Conservation (phyloP, 2,113 vertebrate genomes). For the Cochlearius cochlearius region DNA sequence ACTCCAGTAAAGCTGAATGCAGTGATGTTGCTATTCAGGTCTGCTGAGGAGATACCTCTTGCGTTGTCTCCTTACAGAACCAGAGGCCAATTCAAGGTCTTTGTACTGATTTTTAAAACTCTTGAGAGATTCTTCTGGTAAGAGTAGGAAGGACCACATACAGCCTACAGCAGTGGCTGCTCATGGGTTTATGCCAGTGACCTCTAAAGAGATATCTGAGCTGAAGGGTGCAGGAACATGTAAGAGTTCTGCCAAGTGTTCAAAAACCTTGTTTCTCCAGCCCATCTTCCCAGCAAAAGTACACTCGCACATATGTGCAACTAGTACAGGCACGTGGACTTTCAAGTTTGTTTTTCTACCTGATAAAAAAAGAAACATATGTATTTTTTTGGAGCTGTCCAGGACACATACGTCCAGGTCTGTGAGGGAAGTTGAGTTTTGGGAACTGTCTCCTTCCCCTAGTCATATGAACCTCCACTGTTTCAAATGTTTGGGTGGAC, state of each 20-base stretch:
- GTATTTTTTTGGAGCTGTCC: background rate
- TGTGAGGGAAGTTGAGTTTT: background rate
- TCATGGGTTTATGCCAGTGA: background rate
- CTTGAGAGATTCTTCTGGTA: background rate
- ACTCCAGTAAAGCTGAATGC: background rate
- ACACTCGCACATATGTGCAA: rapidly evolving
- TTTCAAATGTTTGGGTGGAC: background rate
- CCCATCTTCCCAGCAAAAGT: background rate
- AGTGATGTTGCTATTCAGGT: background rate
- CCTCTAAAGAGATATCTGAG: background rate
- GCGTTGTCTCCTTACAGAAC: background rate
- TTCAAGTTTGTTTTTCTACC: background rate
- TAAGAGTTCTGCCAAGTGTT: background rate
- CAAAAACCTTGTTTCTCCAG: background rate
- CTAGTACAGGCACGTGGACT: background rate
- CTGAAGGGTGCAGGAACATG: background rate
- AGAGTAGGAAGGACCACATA: rapidly evolving
- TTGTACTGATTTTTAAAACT: background rate
- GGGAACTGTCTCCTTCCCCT: background rate
- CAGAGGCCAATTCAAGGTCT: background rate
- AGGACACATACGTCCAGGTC: background rate
- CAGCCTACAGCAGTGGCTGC: background rate
- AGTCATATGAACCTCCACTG: background rate
- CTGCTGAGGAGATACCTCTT: background rate
- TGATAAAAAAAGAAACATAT: background rate